Evolutionary conservation across 2,797 vertebrate species (phyloP).

Genomic region (Myotis pilosus): DNA sequence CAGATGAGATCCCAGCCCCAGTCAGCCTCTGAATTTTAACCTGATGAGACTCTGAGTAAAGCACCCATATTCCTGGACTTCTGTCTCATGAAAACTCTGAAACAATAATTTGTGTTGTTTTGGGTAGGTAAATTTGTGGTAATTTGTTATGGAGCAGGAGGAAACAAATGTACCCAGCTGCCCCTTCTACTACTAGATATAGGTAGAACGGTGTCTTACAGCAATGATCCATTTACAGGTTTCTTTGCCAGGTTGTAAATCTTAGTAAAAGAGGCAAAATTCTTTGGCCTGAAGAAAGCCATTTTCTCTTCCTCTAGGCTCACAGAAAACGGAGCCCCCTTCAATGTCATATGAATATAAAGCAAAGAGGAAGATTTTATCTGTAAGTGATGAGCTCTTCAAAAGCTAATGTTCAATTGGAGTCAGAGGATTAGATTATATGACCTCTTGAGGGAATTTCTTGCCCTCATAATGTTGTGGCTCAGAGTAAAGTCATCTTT

Average conservation of each 20-base stretch:
- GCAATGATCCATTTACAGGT: neutral
- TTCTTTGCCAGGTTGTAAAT: slow-evolving; percentile 52
- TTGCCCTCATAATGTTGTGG: slow-evolving; percentile 64
- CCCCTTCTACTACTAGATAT: neutral
- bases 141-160: neutral
- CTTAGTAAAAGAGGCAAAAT: slow-evolving; percentile 15
- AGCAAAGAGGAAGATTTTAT: slow-evolving; percentile 68
- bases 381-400: slow-evolving; percentile 72
- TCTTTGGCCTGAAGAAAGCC: slow-evolving; percentile 45
- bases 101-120: neutral
- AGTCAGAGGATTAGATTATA: slow-evolving; percentile 73
- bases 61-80: neutral
- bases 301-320: slow-evolving; percentile 63
- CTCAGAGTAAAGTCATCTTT: slow-evolving; percentile 71
- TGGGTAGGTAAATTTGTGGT: neutral
- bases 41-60: neutral
- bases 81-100: neutral
- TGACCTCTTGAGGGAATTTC: slow-evolving; percentile 73
- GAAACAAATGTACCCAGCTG: neutral
- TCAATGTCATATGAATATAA: slow-evolving; percentile 69
- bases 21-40: neutral
- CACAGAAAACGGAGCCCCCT: slow-evolving; percentile 44
- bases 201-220: neutral
- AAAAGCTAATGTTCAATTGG: slow-evolving; percentile 66
- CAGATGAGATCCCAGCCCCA: neutral